Percentiles rank a stretch among this genome's conserved stretches.
Conservation (phyloP, 2,888 invertebrate genomes). For the Meteorus cinctellus region DNA sequence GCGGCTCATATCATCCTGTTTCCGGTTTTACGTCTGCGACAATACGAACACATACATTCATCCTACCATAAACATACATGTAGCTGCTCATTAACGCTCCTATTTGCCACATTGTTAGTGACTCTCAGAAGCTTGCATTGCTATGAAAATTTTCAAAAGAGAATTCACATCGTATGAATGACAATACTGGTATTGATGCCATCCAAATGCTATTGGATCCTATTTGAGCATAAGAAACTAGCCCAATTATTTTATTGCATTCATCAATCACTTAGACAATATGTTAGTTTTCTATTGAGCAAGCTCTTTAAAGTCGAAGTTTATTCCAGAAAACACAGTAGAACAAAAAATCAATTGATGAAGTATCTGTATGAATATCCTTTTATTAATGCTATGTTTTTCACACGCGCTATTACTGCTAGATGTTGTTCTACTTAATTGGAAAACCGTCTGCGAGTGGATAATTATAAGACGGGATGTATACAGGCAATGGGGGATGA, state of each 20-base stretch:
- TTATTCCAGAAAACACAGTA: no score
- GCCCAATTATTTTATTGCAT: no score
- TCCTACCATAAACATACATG: background rate
- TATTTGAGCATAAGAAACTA: no score
- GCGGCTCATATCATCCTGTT: conserved; percentile 27
- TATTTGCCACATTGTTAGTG: conserved; percentile 1
- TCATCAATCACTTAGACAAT: no score
- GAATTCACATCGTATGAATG: no score
- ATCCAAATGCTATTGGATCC: no score
- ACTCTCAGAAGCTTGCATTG: conserved; percentile 32
- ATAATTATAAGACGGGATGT: conserved; percentile 35
- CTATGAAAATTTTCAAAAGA: conserved; percentile 8
- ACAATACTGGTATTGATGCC: no score
- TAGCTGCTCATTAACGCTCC: background rate
- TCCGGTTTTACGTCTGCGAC: conserved; percentile 22
- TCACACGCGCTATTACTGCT: background rate
- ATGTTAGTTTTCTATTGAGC: no score
- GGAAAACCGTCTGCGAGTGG: conserved; percentile 34
- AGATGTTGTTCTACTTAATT: conserved; percentile 22
- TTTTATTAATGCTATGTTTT: background rate
- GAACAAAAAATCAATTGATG: no score
- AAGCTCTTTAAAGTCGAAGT: no score
- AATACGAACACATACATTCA: background rate
- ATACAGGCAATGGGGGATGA: conserved; percentile 12
- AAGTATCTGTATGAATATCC: background rate